Base-by-base conservation (phyloP, 1,140 invertebrate genomes). In the Leptonema lineaticorne region DNA sequence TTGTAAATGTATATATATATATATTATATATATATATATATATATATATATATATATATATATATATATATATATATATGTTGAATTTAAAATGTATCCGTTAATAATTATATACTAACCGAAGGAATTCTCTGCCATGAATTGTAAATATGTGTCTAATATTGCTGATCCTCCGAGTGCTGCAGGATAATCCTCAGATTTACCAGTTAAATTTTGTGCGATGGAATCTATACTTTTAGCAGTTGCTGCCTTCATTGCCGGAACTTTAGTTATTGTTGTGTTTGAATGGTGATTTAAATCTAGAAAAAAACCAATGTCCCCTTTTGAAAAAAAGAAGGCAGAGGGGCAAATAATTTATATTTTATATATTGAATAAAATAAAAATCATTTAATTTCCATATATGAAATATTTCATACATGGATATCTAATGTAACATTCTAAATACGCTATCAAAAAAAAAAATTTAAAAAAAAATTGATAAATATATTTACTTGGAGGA, bases 131-230 rank as follows among this genome's bases (percentile, higher is more conserved):
- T 94, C 92, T 0, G 90, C 90, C 70, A 94, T 92, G 66, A 92
- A 87, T 76, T 93, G 91, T 16, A 94, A 81, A 75, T 93, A 94
- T 1, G 92, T 93, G 76, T 94, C 92, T 18, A 94, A 76, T 28
- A 94, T 85, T 0, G 90, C 89, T 1, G 91, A 92, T 0, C 90
- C 90, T 2, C 27, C 88, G 85, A 69, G 84, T 76, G 71, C 83
- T 76, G 75, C 83, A 75, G 81, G 79, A 66, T 81, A 82, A 63
- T 83, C 81, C 65, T 82, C 80, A 68, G 48, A 69, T 69, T 79
- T 79, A 11, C 70, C 74, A 3, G 66, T 74, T 53, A 79, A 69
- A 22, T 75, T 77, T 67, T 78, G 81, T 14, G 78, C 76, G 9
- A 78, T 70, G 29, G 75, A 79, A 62, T 89, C 87, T 65, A 87